Evolutionary conservation across 2,113 vertebrate genomes (phyloP), one percentile per base, ranked within the genome.

Genomic region (Ursus arctos): DNA sequence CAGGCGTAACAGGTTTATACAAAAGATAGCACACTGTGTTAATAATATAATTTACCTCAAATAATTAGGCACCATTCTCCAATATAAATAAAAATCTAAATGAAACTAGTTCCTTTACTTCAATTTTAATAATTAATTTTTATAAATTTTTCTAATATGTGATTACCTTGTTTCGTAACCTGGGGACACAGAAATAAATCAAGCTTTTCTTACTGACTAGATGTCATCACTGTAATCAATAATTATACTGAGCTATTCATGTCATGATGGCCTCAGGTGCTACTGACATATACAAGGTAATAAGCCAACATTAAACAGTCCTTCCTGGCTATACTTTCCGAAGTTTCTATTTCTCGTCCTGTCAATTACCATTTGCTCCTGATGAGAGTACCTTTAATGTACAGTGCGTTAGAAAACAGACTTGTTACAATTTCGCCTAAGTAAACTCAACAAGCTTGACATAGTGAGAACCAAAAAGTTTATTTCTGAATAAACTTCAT

Each of bases 81-180:
- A 92, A 71, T 87, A 90, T 33, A 40, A 92, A 90, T 76, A 51
- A 4, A 97, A 97, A 76, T 24, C 49, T 15, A 89, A 94, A 72
- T 86, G 36, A 93, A 71, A 28, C 22, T 53, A 83, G 40, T 55
- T 33, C 26, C n/a, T 86, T 90, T 36, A 88, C 7, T 63, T 91
- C 9, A 67, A 76, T 90, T 76, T 94, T 84, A 82, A 65, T 77
- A 87, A 18, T 31, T 77, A 31, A 53, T 79, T 36, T 85, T 57
- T 12, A 55, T 61, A 95, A 59, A 55, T 36, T 21, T 47, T 77
- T 95, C 79, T 69, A 88, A 63, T n/a, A 59, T 33, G 28, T 81
- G 18, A 94, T 67, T 43, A 69, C n/a, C 12, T 26, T 89, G 31
- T 89, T 86, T 94, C 55, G 89, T 65, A 89, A 74, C 49, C 47